Conservation (phyloP, 2,888 invertebrate species). For the Hyalella azteca region DNA sequence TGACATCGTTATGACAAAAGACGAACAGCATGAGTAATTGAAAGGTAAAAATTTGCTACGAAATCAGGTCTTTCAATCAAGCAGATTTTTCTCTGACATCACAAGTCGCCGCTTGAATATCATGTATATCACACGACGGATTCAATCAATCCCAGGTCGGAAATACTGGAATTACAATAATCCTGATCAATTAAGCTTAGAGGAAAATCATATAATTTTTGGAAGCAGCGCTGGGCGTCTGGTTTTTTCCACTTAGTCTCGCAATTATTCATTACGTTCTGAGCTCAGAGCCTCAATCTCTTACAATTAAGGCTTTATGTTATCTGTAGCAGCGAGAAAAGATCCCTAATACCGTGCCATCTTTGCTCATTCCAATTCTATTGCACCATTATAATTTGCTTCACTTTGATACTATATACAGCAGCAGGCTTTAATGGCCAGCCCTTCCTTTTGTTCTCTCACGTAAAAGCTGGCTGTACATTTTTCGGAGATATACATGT, state of each 20-base stretch:
- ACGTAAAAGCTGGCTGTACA: slow-evolving; percentile 7
- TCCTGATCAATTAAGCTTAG: no score
- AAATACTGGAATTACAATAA: neutral
- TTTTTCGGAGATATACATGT: slow-evolving; percentile 34
- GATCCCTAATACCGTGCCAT: neutral
- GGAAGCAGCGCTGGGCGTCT: no score
- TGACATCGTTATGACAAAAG: no score
- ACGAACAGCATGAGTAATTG: no score
- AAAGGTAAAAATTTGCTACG: no score
- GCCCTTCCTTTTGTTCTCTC: slow-evolving; percentile 11
- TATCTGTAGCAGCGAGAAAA: slow-evolving; percentile 15
- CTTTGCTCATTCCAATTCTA: slow-evolving; percentile 24
- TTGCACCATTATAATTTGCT: slow-evolving; percentile 34
- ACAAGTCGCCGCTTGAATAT: no score
- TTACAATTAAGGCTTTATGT: slow-evolving; percentile 35
- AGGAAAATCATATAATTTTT: no score
- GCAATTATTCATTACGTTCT: slow-evolving; percentile 22
- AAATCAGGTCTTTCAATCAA: no score
- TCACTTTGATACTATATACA: slow-evolving; percentile 36
- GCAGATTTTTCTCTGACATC: no score
- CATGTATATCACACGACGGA: no score
- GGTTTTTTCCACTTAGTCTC: neutral
- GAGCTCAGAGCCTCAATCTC: slow-evolving; percentile 30
- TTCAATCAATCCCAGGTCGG: neutral
- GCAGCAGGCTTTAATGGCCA: slow-evolving; percentile 16